Evolutionary conservation across 2,113 vertebrate genomes (phyloP), one percentile per base, ranked within the genome.

Genomic region (Sitta europaea): DNA sequence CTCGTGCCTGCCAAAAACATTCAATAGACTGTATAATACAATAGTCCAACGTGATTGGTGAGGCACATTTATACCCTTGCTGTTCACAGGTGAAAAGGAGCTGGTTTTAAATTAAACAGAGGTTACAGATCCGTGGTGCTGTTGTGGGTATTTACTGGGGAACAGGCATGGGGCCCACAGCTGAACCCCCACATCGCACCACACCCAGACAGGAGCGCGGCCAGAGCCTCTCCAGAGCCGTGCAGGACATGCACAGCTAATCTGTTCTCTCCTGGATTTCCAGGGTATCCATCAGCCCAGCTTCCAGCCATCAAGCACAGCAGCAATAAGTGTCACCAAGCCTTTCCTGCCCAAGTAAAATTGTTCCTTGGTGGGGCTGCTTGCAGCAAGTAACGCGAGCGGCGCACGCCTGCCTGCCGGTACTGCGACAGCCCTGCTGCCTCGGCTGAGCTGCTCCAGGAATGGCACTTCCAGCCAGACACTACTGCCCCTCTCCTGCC

Each of bases 1-100:
- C 86, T 96, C 5, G 6, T 78, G 97, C 96, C 96, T 98, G 97
- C 98, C 97, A 97, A 98, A 97, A 97, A 94, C 91, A 96, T 63
- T 97, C 96, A 97, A 96, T 95, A 95, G 94, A 95, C 90, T 78
- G 94, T 96, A 96, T 97, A 96, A 97, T 94, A 98, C 98, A 98
- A 98, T 97, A 95, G 97, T 90, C 92, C 88, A 83, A 73, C 25
- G 80, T 97, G 97, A 97, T 97, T 96, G 97, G 97, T 83, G 90
- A 97, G 96, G 93, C 90, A 93, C 90, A 90, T 97, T 95, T 93
- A 93, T 95, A 96, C 94, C 90, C 94, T 90, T 14, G 50, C 93
- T 96, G 92, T 95, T 97, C 96, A 91, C 95, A 96, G 97, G 95
- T 94, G 95, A 98, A 97, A 96, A 94, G 94, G 96, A 96, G 72